These are phyloP conservation scores for Cyaniris semiargus DNA, from an alignment of 2,888 invertebrate genomes.

Conservation along the genomic window DNA sequence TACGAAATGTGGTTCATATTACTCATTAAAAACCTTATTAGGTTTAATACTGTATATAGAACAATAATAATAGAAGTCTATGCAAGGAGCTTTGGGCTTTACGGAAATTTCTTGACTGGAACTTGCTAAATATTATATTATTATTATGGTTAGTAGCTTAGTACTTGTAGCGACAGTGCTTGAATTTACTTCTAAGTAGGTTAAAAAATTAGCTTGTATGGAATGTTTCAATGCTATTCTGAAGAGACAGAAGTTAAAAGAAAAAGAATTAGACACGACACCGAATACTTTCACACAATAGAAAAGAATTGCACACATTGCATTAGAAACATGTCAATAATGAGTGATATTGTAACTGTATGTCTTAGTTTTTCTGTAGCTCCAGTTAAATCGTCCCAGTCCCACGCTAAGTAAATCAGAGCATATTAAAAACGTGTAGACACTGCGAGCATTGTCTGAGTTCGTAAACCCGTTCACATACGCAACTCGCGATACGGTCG, in stretches of 20 bases:
- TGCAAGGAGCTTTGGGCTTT: background rate
- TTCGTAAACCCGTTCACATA: conserved; percentile 29
- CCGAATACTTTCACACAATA: background rate
- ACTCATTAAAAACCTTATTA: too few species aligned
- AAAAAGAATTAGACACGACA: background rate
- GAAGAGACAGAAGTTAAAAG: background rate
- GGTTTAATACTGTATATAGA: background rate
- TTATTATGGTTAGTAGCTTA: too few species aligned
- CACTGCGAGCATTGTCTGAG: conserved; percentile 31
- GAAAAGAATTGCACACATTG: conserved; percentile 8
- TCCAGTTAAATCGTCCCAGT: conserved; percentile 43
- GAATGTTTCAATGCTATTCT: background rate
- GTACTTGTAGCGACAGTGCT: too few species aligned
- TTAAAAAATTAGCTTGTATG: background rate
- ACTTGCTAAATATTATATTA: background rate
- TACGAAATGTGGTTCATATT: too few species aligned
- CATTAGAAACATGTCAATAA: conserved; percentile 2
- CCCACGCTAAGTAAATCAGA: conserved; percentile 67
- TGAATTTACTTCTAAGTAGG: too few species aligned
- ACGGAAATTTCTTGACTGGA: background rate
- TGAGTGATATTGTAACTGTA: conserved; percentile 4
- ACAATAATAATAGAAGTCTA: background rate
- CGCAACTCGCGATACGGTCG: conserved; percentile 18
- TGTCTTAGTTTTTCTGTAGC: conserved; percentile 40
- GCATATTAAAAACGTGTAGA: conserved; percentile 40